These are phyloP conservation scores for Caradrina kadenii DNA, from an alignment of 2,888 invertebrate species.

Conservation along the genomic window DNA sequence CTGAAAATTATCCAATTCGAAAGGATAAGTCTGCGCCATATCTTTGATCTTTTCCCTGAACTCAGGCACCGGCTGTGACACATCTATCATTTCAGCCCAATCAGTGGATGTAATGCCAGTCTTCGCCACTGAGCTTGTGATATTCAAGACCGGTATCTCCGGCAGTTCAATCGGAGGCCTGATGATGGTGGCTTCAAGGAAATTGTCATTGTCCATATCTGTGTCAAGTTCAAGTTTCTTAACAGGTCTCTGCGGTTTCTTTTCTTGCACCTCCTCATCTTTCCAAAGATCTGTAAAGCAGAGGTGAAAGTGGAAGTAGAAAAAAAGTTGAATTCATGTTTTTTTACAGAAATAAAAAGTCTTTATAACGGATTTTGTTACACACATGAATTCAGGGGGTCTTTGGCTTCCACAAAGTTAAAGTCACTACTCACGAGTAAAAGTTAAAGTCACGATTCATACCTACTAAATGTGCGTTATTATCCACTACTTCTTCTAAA, in stretches of 20 bases:
- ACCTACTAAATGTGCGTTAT: constrained; percentile 91
- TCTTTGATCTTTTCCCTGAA: constrained; percentile 95
- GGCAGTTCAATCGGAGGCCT: constrained; percentile 82
- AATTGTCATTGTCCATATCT: constrained; percentile 79
- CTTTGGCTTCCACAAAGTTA: too few species aligned
- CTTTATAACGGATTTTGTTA: too few species aligned
- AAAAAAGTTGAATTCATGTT: too few species aligned
- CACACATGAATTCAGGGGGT: too few species aligned
- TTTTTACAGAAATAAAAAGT: too few species aligned
- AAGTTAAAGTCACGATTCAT: constrained; percentile 41
- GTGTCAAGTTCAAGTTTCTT: constrained; percentile 66
- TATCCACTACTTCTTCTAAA: constrained; percentile 91
- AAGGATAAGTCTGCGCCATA: constrained; percentile 96
- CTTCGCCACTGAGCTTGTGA: constrained; percentile 89
- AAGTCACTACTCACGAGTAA: too few species aligned
- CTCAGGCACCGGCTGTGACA: constrained; percentile 94
- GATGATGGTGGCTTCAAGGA: constrained; percentile 82
- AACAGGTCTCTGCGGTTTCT: constrained; percentile 66
- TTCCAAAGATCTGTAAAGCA: constrained; percentile 82
- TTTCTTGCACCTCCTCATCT: constrained; percentile 77
- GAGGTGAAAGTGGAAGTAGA: too few species aligned
- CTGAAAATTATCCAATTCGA: constrained; percentile 99
- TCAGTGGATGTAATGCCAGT: constrained; percentile 91
- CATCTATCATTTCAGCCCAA: constrained; percentile 97
- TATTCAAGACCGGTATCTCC: constrained; percentile 92